A percentile compares a stretch with the other conserved stretches of the same genome.
phyloP scores from a whole-genome alignment of 2,888 invertebrate genomes.

The Drosophila mettleri region DNA sequence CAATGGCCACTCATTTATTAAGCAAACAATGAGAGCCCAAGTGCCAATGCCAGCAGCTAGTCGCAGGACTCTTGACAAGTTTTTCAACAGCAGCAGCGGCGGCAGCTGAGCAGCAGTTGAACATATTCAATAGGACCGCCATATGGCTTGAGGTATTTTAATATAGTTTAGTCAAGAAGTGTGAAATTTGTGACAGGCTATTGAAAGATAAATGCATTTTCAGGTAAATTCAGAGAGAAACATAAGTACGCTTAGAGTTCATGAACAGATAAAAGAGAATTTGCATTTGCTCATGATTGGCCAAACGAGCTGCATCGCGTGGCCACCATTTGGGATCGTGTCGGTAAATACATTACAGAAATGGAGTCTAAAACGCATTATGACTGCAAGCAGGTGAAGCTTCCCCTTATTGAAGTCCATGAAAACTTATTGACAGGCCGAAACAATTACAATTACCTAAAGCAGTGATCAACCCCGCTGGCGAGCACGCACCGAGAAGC shows the following conservation, averaged over 20 bases:
- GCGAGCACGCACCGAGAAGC: conserved; percentile 63
- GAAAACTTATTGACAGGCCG: conserved; percentile 76
- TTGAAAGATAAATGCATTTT: conserved; percentile 8
- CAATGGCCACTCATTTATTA: conserved; percentile 76
- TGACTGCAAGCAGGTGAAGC: conserved; percentile 34
- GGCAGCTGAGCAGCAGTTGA: conserved; percentile 60
- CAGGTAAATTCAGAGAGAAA: conserved; percentile 25
- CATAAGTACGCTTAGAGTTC: background rate
- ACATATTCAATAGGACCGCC: conserved; percentile 29
- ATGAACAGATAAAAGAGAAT: background rate
- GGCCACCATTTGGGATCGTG: conserved; percentile 64
- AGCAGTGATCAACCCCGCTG: conserved; percentile 60
- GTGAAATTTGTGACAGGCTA: conserved; percentile 50
- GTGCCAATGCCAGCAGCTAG: conserved; percentile 45
- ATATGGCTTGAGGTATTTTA: conserved; percentile 43
- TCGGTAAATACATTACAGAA: conserved; percentile 63
- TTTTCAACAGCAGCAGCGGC: conserved; percentile 41
- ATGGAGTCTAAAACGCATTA: conserved; percentile 46
- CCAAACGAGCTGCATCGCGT: conserved; percentile 53
- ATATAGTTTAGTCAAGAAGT: conserved; percentile 56
- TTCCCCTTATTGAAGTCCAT: conserved; percentile 65
- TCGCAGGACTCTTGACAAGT: conserved; percentile 48
- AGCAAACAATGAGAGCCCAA: conserved; percentile 69
- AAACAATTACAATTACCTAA: conserved; percentile 70
- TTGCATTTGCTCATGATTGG: conserved; percentile 7